Conservation (phyloP, 2,113 vertebrate genomes). For the Chlamydotis undulata region DNA sequence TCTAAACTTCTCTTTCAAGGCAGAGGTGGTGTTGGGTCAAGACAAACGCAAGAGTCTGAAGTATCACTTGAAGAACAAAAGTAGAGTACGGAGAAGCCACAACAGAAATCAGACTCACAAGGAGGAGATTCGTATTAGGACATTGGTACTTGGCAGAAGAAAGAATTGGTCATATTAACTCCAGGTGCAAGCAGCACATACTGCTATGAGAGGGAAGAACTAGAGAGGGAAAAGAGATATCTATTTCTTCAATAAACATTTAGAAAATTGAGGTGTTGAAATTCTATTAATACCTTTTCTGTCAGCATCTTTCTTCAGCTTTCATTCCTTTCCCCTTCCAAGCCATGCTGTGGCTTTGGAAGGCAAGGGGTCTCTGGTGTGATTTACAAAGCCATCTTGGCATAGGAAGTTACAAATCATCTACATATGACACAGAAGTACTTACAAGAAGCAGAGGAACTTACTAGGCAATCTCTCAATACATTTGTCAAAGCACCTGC, state of each 20-base stretch:
- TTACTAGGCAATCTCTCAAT: constrained; percentile 40
- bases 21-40: background rate
- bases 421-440: background rate
- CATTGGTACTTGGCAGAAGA: background rate
- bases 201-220: background rate
- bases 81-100: background rate
- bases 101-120: background rate
- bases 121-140: background rate
- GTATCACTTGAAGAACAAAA: background rate
- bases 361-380: background rate
- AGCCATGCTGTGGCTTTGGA: background rate
- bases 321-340: background rate
- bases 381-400: background rate
- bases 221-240: background rate
- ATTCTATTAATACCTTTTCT: background rate
- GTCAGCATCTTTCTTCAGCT: background rate
- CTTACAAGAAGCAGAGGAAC: background rate
- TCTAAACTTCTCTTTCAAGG: background rate
- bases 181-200: background rate
- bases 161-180: background rate
- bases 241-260: background rate
- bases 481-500: constrained; percentile 60
- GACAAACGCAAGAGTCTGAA: background rate
- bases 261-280: background rate
- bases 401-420: constrained; percentile 18